Percentiles rank a stretch among this genome's conserved stretches.
phyloP scores from a whole-genome alignment of 2,888 invertebrate genomes.

The Gryllus longicercus region DNA sequence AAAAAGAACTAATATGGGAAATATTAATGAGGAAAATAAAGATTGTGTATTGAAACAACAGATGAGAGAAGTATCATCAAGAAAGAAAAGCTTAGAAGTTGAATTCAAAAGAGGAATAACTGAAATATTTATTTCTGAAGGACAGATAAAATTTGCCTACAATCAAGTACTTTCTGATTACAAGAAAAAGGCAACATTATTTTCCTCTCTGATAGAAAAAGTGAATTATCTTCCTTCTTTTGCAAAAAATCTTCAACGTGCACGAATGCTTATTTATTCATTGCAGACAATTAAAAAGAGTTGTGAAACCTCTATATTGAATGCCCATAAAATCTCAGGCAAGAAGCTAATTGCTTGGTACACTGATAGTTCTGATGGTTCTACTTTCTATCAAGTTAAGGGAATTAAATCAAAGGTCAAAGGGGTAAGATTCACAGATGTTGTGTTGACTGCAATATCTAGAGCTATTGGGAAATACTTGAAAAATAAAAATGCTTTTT shows the following conservation, averaged over 20 bases:
- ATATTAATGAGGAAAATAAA: too few relatives aligned
- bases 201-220: not conserved
- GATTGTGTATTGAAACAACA: too few relatives aligned
- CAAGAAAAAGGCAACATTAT: too few relatives aligned
- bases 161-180: not conserved
- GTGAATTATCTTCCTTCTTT: too few relatives aligned
- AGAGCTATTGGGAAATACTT: not conserved
- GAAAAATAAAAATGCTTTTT: not conserved
- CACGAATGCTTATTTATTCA: not conserved
- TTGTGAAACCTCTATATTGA: not conserved
- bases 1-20: too few relatives aligned
- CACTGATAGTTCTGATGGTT: not conserved
- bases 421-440: conserved; percentile 3
- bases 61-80: too few relatives aligned
- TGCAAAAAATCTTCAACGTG: not conserved
- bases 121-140: not conserved
- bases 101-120: not conserved
- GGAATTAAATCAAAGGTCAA: not conserved
- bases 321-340: not conserved
- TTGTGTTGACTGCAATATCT: not conserved
- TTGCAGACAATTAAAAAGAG: not conserved
- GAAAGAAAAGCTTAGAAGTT: too few relatives aligned
- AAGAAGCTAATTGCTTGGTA: not conserved
- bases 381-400: not conserved
- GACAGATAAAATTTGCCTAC: not conserved